phyloP scores from a whole-genome alignment of 2,797 vertebrate genomes.

The Chaetodon trifasciatus region DNA sequence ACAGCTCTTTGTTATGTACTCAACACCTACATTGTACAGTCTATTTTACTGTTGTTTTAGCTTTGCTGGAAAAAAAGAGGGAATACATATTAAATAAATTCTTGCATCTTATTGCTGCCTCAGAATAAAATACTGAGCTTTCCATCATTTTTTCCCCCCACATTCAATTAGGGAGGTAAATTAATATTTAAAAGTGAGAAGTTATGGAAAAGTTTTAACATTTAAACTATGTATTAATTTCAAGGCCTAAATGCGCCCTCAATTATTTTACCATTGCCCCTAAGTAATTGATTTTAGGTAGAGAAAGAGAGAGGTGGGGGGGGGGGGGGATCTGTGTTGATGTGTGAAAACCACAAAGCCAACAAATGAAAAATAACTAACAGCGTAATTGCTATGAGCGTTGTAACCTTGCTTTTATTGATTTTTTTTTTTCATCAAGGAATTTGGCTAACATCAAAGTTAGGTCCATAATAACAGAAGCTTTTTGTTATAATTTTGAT shows the following conservation, averaged over 20 bases:
- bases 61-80: constrained; percentile 8
- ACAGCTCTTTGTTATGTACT: constrained; percentile 22
- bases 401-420: constrained; percentile 73
- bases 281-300: constrained; percentile 78
- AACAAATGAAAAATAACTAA: constrained; percentile 77
- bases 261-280: constrained; percentile 75
- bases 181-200: constrained; percentile 59
- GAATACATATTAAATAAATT: constrained; percentile 51
- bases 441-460: constrained; percentile 67
- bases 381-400: constrained; percentile 68
- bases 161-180: constrained; percentile 55
- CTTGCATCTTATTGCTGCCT: constrained; percentile 39
- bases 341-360: constrained; percentile 61
- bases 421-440: constrained; percentile 53
- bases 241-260: constrained; percentile 74
- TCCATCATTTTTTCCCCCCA: constrained; percentile 22
- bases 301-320: constrained; percentile 50
- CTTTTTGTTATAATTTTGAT: constrained; percentile 52
- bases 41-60: constrained; percentile 47
- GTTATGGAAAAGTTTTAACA: constrained; percentile 59
- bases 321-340: constrained; percentile 43
- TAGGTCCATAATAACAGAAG: constrained; percentile 53
- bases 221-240: constrained; percentile 71
- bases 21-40: constrained; percentile 27
- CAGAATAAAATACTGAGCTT: constrained; percentile 38